Evolutionary conservation across 2,888 invertebrate species (phyloP).

Genomic region (Octodonta nipae): DNA sequence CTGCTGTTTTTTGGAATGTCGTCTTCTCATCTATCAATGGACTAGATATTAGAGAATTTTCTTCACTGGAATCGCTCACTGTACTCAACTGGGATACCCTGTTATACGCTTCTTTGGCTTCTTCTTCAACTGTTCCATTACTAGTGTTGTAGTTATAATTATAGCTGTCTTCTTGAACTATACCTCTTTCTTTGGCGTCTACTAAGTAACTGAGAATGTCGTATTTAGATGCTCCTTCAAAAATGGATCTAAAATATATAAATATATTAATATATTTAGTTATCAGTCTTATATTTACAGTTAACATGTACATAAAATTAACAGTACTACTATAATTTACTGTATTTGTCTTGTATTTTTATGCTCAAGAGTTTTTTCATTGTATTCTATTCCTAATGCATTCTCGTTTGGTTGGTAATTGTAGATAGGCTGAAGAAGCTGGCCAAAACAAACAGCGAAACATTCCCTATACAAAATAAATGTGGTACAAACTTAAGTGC

Average conservation of each 20-base stretch:
- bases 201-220: conserved; percentile 81
- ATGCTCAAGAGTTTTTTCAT: too few relatives aligned
- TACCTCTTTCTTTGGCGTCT: conserved; percentile 67
- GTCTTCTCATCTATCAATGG: conserved; percentile 43
- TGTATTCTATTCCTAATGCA: too few relatives aligned
- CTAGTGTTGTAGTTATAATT: conserved; percentile 44
- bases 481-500: too few relatives aligned
- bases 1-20: conserved; percentile 49
- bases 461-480: too few relatives aligned
- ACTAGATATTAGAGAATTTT: conserved; percentile 55
- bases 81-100: conserved; percentile 65
- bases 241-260: conserved; percentile 42
- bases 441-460: too few relatives aligned
- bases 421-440: too few relatives aligned
- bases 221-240: conserved; percentile 74
- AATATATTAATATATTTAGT: too few relatives aligned
- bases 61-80: conserved; percentile 76
- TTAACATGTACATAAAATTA: too few relatives aligned
- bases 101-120: conserved; percentile 50
- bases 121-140: conserved; percentile 30
- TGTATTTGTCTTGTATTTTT: too few relatives aligned
- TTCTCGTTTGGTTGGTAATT: too few relatives aligned
- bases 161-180: conserved; percentile 57
- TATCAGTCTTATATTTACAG: too few relatives aligned
- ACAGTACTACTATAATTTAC: too few relatives aligned